Base-by-base conservation (phyloP, 2,113 vertebrate genomes). In the Camelus bactrianus region DNA sequence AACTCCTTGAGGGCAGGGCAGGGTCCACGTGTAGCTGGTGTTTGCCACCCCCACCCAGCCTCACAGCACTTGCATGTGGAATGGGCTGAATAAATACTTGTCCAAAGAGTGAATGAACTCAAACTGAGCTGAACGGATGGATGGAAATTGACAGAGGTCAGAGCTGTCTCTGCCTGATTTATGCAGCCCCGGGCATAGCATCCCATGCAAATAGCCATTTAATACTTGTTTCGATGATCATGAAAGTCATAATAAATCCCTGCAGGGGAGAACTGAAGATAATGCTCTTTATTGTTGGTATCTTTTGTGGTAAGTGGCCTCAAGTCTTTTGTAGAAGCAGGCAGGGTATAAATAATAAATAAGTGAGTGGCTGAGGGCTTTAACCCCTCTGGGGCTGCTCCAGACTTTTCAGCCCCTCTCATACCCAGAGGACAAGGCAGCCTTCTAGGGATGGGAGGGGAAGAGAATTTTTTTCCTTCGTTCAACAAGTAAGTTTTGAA, bases 171-270 rank as follows among this genome's bases (percentile, higher is more conserved):
- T 83, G 77, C 69, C 73, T 95, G 91, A 96, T 94, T 93, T 94
- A 93, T 94, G 97, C 95, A 97, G 91, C 69, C 65, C 26, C 46
- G 86, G 64, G 91, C 89, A 76, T 56, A 93, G 64, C 92, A 76
- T 83, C 82, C 52, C 56, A 95, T 97, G 96, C 92, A 98, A 97
- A 97, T 97, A 91, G 46, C 89, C 96, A 93, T 76, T 97, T 97
- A 95, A 89, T 97, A 89, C 93, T 94, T 3, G 0, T 95, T 82
- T 95, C 95, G 97, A 97, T 97, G 92, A 93, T 94, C 89, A 50
- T 92, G 93, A 95, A 70, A 92, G 89, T 87, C 86, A 90, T 97
- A 91, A 92, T 93, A 96, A 91, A 97, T 75, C 62, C 82, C 95
- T 94, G 79, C 69, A 91, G 96, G 86, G 82, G 88, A 95, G 93